phyloP scores from a whole-genome alignment of 1,140 invertebrate species.

The Drosophila arawakana region DNA sequence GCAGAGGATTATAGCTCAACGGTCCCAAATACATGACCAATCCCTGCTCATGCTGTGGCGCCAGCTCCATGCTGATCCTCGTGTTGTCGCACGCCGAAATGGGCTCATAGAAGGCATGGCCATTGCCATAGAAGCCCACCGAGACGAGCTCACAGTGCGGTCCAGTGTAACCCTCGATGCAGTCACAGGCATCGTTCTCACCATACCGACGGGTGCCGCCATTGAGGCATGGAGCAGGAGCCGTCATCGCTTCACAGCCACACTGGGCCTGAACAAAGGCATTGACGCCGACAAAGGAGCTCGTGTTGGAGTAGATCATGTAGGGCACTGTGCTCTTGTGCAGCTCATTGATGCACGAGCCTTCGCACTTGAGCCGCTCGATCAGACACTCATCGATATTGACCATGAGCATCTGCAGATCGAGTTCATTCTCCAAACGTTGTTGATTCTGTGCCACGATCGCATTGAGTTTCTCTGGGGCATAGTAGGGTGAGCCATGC shows the following conservation, averaged over 20 bases:
- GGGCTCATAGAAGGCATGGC: constrained; percentile 95
- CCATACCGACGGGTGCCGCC: constrained; percentile 87
- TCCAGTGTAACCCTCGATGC: constrained; percentile 90
- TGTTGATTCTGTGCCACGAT: constrained; percentile 88
- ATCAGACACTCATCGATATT: constrained; percentile 94
- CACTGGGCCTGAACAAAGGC: constrained; percentile 92
- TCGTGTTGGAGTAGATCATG: constrained; percentile 94
- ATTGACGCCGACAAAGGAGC: constrained; percentile 94
- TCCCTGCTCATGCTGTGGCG: constrained; percentile 89
- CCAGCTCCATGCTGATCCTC: constrained; percentile 91
- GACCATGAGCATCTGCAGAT: constrained; percentile 91
- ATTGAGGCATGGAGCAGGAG: constrained; percentile 87
- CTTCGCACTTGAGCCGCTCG: constrained; percentile 89
- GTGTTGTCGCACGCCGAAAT: constrained; percentile 91
- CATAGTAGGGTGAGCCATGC: constrained; percentile 96
- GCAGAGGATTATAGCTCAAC: constrained; percentile 87
- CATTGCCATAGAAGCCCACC: constrained; percentile 93
- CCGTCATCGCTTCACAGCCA: constrained; percentile 86
- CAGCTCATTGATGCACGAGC: constrained; percentile 90
- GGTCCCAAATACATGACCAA: constrained; percentile 97
- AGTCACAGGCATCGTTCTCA: constrained; percentile 87
- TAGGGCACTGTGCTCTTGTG: constrained; percentile 90
- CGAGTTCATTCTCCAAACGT: constrained; percentile 89
- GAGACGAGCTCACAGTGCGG: constrained; percentile 95
- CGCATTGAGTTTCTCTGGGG: constrained; percentile 93